Conservation (phyloP, 2,888 invertebrate species). For the Nomada ruficornis region DNA sequence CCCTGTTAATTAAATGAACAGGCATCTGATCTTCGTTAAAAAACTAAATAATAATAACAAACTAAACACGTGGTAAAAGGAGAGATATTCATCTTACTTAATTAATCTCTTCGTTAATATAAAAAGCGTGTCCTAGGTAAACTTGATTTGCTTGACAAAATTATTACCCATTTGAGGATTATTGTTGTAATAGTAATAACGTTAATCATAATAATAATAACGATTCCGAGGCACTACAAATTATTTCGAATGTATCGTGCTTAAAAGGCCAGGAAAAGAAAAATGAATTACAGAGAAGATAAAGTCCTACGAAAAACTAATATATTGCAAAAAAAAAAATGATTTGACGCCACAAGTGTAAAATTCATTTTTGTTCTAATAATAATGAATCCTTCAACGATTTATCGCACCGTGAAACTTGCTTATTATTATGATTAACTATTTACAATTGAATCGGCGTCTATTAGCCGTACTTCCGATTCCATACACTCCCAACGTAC, state of each 20-base stretch:
- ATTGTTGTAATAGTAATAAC: no score
- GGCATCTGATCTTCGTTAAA: constrained; percentile 2
- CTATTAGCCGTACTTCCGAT: constrained; percentile 26
- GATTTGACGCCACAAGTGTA: not conserved
- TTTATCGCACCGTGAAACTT: constrained; percentile 20
- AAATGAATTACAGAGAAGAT: constrained; percentile 21
- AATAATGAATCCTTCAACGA: constrained; percentile 18
- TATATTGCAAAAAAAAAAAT: not conserved
- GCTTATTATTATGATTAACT: constrained; percentile 40
- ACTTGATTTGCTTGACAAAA: constrained; percentile 15
- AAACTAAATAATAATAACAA: constrained; percentile 9
- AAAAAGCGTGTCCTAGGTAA: constrained; percentile 31
- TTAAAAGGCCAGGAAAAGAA: not conserved
- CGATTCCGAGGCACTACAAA: constrained; percentile 10
- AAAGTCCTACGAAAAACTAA: not conserved
- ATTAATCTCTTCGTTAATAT: constrained; percentile 2
- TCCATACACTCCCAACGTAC: constrained; percentile 31
- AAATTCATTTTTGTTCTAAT: constrained; percentile 11
- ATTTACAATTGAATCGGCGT: constrained; percentile 28
- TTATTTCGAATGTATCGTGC: constrained; percentile 14
- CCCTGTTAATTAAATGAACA: not conserved
- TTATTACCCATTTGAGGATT: not conserved
- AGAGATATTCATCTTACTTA: constrained; percentile 2
- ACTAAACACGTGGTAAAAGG: not conserved
- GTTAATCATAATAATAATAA: constrained; percentile 36